Percentiles rank a stretch among this genome's conserved stretches.
Conservation (phyloP, 2,113 vertebrate species). For the Lethenteron camtschaticum region DNA sequence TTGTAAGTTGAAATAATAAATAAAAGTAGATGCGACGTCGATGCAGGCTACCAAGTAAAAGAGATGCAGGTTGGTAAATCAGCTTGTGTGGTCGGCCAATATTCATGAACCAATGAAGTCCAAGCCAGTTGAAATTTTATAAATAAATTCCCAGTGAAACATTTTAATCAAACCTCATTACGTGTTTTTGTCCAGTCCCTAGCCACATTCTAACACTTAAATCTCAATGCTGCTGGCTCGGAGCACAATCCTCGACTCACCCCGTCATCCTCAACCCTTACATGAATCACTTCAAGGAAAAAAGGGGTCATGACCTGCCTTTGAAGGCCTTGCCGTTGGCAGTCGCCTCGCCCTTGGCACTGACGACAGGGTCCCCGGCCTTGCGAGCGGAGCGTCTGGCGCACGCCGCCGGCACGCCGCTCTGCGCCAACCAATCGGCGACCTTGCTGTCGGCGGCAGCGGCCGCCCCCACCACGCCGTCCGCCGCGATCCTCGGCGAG, state of each 20-base stretch:
- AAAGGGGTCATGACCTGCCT: constrained; percentile 29
- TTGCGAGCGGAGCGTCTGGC: neutral
- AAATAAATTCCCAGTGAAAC: constrained; percentile 13
- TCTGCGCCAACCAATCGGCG: constrained; percentile 93
- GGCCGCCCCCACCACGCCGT: constrained; percentile 73
- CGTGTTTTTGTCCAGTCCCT: neutral
- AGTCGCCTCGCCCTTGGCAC: constrained; percentile 49
- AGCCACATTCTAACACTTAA: neutral
- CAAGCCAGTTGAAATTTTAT: no score
- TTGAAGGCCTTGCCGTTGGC: constrained; percentile 67
- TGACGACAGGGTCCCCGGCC: no score
- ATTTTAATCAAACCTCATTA: constrained; percentile 19
- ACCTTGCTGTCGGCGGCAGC: constrained; percentile 96
- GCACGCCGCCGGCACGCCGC: constrained; percentile 34
- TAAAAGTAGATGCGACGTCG: constrained; percentile 12
- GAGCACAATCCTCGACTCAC: constrained; percentile 4
- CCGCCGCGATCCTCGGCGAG: constrained; percentile 50
- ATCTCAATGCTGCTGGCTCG: constrained; percentile 8
- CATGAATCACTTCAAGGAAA: neutral
- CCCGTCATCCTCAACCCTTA: neutral
- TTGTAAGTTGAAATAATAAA: constrained; percentile 6
- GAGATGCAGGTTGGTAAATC: constrained; percentile 5
- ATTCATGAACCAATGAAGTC: no score
- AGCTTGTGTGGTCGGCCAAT: no score
- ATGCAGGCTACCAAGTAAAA: constrained; percentile 10